Evolutionary conservation across 1,140 invertebrate genomes (phyloP), one percentile per base, ranked within the genome.

Genomic region (Drosophila gunungcola): DNA sequence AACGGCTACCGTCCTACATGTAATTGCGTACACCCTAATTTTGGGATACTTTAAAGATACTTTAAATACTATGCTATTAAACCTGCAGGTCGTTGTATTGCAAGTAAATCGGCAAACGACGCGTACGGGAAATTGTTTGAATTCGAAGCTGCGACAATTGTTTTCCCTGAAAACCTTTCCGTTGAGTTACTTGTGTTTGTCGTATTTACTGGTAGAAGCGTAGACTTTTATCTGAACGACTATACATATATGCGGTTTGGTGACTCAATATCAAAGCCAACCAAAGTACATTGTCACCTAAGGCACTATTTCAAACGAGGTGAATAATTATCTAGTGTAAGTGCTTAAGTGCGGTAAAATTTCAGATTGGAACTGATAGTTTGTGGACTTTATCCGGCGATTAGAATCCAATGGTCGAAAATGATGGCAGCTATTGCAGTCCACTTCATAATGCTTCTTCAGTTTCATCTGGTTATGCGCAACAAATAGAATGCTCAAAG

Each of bases 221-320:
- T 82, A 0, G 82, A 85, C 42, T 85, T 86, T 10, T 85, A 53
- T 56, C 48, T 85, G 0, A 52, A 78, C 49, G 83, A 85, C n/a
- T 61, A 46, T 2, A 82, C n/a, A n/a, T n/a, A n/a, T 88, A 4
- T 78, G 64, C 29, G 60, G 75, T 51, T 12, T 81, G 45, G 53
- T 75, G 0, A 34, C 49, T 13, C 25, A 63, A 2, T 86, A 74
- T 27, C 77, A 86, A 39, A 74, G 29, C 6, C 21, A 9, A 11
- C 5, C 56, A 0, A 54, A 51, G 38, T 11, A 45, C 16, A n/a
- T 2, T 0, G 21, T 60, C 3, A 55, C 11, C 11, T 68, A 78
- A 7, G 38, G 45, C 0, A 4, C 5, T 7, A 69, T 70, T 63
- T 63, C 32, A 3, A 67, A 63, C 1, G 73, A 85, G 82, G 81